Evolutionary conservation across 2,113 vertebrate species (phyloP).

Genomic region (Protobothrops flavoviridis): DNA sequence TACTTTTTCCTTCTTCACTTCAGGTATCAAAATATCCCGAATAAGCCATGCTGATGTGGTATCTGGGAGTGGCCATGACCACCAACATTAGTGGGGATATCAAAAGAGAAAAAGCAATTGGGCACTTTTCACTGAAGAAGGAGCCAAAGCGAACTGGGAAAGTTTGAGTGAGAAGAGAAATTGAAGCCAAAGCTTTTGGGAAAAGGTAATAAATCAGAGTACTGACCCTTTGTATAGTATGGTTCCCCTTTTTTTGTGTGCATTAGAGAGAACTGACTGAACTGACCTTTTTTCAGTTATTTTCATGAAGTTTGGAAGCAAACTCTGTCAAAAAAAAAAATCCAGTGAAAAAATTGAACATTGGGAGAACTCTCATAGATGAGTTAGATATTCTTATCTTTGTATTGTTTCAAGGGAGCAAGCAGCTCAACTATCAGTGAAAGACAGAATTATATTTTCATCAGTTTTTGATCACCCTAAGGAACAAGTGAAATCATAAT

Average conservation of each 20-base stretch:
- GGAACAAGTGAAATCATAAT: neutral
- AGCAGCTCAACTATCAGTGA: neutral
- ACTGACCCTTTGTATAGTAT: neutral
- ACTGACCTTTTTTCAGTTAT: neutral
- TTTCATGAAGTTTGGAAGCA: neutral
- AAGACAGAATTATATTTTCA: neutral
- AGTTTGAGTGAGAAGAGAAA: neutral
- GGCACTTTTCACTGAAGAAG: neutral
- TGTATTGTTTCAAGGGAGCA: neutral
- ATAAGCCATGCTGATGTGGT: neutral
- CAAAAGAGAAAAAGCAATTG: too few species aligned
- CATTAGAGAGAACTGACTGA: neutral
- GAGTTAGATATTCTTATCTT: neutral
- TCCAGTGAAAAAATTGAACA: neutral
- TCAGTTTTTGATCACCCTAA: neutral
- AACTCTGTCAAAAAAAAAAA: neutral
- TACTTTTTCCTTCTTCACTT: neutral
- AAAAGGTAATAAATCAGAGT: neutral
- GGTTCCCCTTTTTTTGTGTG: neutral
- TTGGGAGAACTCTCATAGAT: neutral
- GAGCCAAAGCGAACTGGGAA: neutral
- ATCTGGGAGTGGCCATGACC: neutral
- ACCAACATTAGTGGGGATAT: neutral
- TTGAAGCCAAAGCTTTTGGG: neutral
- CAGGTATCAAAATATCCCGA: neutral